Evolutionary conservation across 2,888 invertebrate genomes (phyloP), one percentile per base, ranked within the genome.

Genomic region (Sarcophaga subvicina): DNA sequence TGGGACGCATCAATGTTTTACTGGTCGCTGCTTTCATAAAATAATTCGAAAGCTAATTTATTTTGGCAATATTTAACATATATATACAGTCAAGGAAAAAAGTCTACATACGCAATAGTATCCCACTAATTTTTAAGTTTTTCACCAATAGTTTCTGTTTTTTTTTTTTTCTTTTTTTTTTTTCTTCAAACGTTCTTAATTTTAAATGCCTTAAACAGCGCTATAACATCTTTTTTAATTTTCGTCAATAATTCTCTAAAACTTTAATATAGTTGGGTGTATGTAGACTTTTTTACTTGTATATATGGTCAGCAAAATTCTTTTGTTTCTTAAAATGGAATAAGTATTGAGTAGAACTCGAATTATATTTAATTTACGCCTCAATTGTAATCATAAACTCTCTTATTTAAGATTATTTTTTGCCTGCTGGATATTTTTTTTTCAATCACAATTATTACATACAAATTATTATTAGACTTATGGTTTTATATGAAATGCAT

Each of bases 281-380:
- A 20, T 67, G 67, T 75, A 27, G 45, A 54, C 49, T 37, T 80
- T 81, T 67, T 47, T 25, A 22, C 60, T 54, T 20, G 27, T 60
- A 75, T 17, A 14, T 59, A 64, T 37, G 14, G 25, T 70, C 73
- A 66, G 78, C 71, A 75, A 72, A 73, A 62, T 62, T 71, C 49
- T 79, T 81, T 60, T 76, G 70, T 84, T 81, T 87, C 70, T 75
- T 20, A 63, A 79, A 78, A 80, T 86, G 80, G 66, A 69, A 66
- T 60, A 81, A 87, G 79, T 81, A 81, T 84, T 84, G 83, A 87
- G 81, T 87, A 81, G 79, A 81, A 84, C 81, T 87, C 86, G 78
- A 87, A 87, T 87, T 66, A 75, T 71, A 81, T 83, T 78, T 87
- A 84, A 81, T 84, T 73, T 87, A 76, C 71, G 84, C 84, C 81